Base-by-base conservation (phyloP, 2,797 vertebrate species). In the Chiloscyllium punctatum region DNA sequence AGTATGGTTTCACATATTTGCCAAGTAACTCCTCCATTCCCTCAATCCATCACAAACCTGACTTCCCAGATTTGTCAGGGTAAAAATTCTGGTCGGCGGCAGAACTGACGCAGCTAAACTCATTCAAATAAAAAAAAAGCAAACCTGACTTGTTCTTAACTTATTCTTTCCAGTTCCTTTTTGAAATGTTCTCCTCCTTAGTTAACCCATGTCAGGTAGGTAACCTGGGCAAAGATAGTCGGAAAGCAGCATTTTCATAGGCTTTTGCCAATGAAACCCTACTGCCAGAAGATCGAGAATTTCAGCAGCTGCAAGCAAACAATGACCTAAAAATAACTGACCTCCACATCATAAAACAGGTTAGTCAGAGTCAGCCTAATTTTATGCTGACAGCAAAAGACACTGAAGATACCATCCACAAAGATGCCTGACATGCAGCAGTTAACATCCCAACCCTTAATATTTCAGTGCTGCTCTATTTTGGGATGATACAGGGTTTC, bases 251-350 rank as follows among this genome's bases (percentile, higher is more conserved):
- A 42, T 13, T 69, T 68, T 92, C 16, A 68, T 37, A n/a, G 18
- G 11, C n/a, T 68, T 66, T 6, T 69, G 66, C 66, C 62, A 69
- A 69, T 84, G 90, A 66, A 62, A 90, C 6, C 21, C 90, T 69
- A 23, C 7, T 42, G n/a, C 90, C 90, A 42, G n/a, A 27, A 92
- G 33, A 69, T 37, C 42, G 90, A 92, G 90, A 92, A 92, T 25
- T 42, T 68, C 90, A 42, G 90, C 66, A 92, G 33, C 66, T 69
- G 90, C 2, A 92, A 37, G 25, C 62, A 68, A 69, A 92, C 62
- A 92, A 68, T 42, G 66, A 68, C 90, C 66, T 69, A 92, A 92
- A 92, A 92, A 92, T 92, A 92, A 92, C n/a, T 69, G 90, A 92
- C 66, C 90, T 69, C 90, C 53, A 92, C 66, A 69, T 92, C 66